Evolutionary conservation across 2,113 vertebrate genomes (phyloP), one percentile per base, ranked within the genome.

Genomic region (Triplophysa rosa): DNA sequence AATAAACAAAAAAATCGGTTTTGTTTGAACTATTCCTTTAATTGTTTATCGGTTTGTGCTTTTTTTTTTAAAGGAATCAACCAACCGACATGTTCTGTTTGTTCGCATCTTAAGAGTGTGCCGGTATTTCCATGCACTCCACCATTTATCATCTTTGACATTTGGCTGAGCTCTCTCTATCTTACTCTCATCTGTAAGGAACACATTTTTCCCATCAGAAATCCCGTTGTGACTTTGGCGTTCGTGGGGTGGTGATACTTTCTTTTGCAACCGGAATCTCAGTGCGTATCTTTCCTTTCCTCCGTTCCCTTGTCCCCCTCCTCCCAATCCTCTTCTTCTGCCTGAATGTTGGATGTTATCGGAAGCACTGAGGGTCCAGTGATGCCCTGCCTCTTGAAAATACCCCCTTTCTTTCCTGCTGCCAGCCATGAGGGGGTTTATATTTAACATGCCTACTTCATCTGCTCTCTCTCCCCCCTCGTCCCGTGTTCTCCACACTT

Each of bases 131-230:
- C 87, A 84, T 84, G 88, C 85, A 85, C 90, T 89, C 86, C 87
- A 88, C 87, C 90, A 91, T 92, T 92, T 92, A 92, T 92, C 92
- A 91, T 90, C 84, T 86, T 67, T 93, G 92, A 93, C 92, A 93
- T 93, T 93, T 93, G 90, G 87, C 90, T 91, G 88, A 89, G 90
- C 89, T 89, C 70, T 80, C 78, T 82, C 84, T 91, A 92, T 92
- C 93, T 88, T 84, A 83, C 87, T 90, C 90, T 91, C 91, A 92
- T 92, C 93, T 93, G 90, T 91, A 90, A 87, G 89, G 90, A 91
- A 88, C 91, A 91, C 89, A 91, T 92, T 92, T 93, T 93, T 90
- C 91, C 92, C 91, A 91, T 92, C 91, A 92, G 84, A 92, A 92
- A 91, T 89, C 90, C 89, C 80, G 87, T 88, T 88, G 91, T 92